phyloP scores from a whole-genome alignment of 1,140 invertebrate genomes.

The Drosophila burlai region DNA sequence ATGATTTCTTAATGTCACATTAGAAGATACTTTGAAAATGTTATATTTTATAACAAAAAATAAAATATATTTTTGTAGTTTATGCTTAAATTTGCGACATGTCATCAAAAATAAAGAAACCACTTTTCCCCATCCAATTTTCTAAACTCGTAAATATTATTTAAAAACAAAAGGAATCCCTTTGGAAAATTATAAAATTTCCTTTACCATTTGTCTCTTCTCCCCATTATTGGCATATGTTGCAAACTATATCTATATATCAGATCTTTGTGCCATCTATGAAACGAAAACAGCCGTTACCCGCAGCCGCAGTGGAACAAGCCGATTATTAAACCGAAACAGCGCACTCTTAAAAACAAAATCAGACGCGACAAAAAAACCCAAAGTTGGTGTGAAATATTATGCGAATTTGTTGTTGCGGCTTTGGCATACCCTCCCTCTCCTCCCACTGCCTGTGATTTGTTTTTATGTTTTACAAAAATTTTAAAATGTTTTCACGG shows the following conservation, averaged over 20 bases:
- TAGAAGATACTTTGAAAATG: neutral
- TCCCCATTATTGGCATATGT: conserved; percentile 60
- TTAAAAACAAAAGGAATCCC: neutral
- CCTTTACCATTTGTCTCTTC: conserved; percentile 9
- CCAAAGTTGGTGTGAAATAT: conserved; percentile 79
- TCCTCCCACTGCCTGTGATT: conserved; percentile 37
- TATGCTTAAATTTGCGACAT: neutral
- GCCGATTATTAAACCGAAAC: conserved; percentile 46
- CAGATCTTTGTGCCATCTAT: conserved; percentile 8
- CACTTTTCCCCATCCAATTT: neutral
- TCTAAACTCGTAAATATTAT: neutral
- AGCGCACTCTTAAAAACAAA: conserved; percentile 13
- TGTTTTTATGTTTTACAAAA: conserved; percentile 80
- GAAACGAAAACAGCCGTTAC: conserved; percentile 42
- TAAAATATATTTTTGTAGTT: neutral
- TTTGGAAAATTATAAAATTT: neutral
- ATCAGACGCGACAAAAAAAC: conserved; percentile 38
- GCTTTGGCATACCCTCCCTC: neutral
- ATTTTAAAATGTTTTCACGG: conserved; percentile 84
- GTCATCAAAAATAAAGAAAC: too few species aligned
- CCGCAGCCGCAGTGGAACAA: conserved; percentile 48
- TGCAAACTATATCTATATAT: conserved; percentile 46
- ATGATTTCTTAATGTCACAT: neutral
- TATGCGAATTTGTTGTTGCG: conserved; percentile 70
- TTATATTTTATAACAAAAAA: neutral